Evolutionary conservation across 1,140 invertebrate genomes (phyloP), one percentile per base, ranked within the genome.

Genomic region (Halotydeus destructor): DNA sequence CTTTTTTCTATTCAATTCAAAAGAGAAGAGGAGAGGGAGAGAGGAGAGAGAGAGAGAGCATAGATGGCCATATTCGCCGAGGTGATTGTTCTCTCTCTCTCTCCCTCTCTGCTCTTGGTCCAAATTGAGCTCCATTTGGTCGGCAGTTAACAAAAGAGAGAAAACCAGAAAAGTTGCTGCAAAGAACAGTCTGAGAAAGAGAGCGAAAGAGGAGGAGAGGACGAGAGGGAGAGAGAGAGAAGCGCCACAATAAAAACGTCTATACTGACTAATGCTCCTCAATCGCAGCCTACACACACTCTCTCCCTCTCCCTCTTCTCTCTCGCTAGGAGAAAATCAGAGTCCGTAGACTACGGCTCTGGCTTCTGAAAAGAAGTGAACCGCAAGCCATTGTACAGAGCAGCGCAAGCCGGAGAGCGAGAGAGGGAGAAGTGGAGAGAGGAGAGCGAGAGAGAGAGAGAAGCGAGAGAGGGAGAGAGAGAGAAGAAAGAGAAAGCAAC

Each of bases 391-490:
- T n/a, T n/a, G n/a, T n/a, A n/a, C n/a, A n/a, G n/a, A n/a, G n/a
- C n/a, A n/a, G n/a, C n/a, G n/a, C n/a, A n/a, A n/a, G n/a, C n/a
- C n/a, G n/a, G n/a, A n/a, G n/a, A n/a, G n/a, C n/a, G n/a, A n/a
- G n/a, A n/a, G n/a, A 31, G 16, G 16, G 8, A 9, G 8, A 30
- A n/a, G 18, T 31, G 18, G 12, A 16, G 18, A 16, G 18, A 16
- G 18, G 30, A 31, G 30, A 31, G 30, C 12, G 30, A 31, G 30
- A 31, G 30, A 31, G 30, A 31, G 30, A 31, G 30, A 31, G 30
- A 31, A 16, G 18, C n/a, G 30, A 31, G 30, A 31, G 30, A 31
- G 30, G 18, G 30, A 31, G 30, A 31, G 30, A 31, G 30, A 31
- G 30, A 31, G 18, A 31, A 31, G 12, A 12, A 16, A 12, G 12